Base-by-base conservation (phyloP, 2,888 invertebrate species). In the Thymelicus sylvestris region DNA sequence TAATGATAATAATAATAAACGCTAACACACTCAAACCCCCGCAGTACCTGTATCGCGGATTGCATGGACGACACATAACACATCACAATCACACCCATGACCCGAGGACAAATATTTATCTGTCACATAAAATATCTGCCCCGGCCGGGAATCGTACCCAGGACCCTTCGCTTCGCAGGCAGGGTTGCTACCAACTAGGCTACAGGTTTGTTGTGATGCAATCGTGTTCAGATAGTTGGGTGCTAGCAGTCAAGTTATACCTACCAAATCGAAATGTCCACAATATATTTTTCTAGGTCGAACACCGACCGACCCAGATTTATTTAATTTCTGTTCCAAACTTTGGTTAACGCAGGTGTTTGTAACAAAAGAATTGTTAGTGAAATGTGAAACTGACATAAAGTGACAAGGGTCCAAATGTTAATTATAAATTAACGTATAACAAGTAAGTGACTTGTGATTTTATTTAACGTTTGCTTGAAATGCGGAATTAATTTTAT, bases 351-450 rank as follows among this genome's bases (percentile, higher is more conserved):
- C 15, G 19, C 19, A 52, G 50, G 50, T 52, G 50, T 52, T 52
- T 52, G 50, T 52, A 19, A 52, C 50, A 52, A 52, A 52, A 52
- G 50, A 52, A 52, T 52, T 52, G 50, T 52, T 19, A 52, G 50
- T 19, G 50, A 52, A 52, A 52, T 52, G 50, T 52, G 50, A 52
- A 19, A 15, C 50, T 52, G 50, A 52, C 50, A 19, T 52, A 19
- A 19, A 52, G 50, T 52, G 50, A 52, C 50, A 52, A 52, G 50
- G 50, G 50, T 52, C 50, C 19, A 6, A 52, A 52, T 19, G 50
- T 52, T 52, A 52, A 52, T 52, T 52, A 52, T 15, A 52, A 52
- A 52, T 52, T 52, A 52, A 19, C 12, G 8, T 44, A 12, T 44
- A 44, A 44, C 44, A 44, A 44, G 15, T 19, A 44, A 44, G 15